Percentiles rank a stretch among this genome's conserved stretches.
phyloP scores from a whole-genome alignment of 2,797 vertebrate species.

The Muscicapa comitata region DNA sequence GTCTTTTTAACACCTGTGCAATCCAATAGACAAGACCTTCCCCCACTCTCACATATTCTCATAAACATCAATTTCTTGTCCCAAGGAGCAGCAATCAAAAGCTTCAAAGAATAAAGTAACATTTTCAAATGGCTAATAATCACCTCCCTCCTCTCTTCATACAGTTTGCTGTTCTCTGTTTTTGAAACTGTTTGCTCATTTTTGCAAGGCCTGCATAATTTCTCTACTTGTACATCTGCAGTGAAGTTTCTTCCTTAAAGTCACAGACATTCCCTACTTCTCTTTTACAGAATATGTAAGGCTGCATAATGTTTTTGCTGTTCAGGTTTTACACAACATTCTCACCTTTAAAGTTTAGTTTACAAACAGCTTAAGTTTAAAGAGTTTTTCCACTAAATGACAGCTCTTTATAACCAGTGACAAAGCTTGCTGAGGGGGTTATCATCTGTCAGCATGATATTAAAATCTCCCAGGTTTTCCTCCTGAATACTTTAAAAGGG shows the following conservation, averaged over 20 bases:
- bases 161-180: background rate
- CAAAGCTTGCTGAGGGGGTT: background rate
- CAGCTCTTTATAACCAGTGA: background rate
- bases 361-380: background rate
- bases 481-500: background rate
- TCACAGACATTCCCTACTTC: background rate
- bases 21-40: background rate
- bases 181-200: background rate
- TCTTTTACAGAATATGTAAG: background rate
- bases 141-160: background rate
- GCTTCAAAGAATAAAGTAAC: background rate
- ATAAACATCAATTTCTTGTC: background rate
- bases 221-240: background rate
- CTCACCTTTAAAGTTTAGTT: background rate
- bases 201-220: background rate
- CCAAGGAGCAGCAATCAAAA: background rate
- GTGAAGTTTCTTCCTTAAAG: background rate
- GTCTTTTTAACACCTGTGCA: background rate
- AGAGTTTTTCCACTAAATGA: background rate
- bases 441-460: background rate
- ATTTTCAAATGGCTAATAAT: background rate
- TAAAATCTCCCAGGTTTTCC: background rate
- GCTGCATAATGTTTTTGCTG: background rate
- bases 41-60: rapidly evolving
- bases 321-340: background rate